Evolutionary conservation across 2,113 vertebrate genomes (phyloP), one percentile per base, ranked within the genome.

Genomic region (Glaucidium brasilianum): DNA sequence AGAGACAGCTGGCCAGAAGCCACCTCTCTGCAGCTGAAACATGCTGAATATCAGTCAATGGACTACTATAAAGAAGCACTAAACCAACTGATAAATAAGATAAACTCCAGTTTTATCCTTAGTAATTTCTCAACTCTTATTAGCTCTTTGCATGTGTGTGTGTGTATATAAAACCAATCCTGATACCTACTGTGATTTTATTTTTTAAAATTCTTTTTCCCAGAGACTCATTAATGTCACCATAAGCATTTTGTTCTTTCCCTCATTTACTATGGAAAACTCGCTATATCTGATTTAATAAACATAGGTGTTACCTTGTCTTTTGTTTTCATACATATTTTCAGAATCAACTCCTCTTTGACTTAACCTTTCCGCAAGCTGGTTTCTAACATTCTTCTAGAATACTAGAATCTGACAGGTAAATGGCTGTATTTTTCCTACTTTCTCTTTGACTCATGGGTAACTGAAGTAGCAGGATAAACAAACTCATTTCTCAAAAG

Each of bases 1-100:
- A 97, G 66, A 86, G 91, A 80, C 88, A 97, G 95, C 94, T 98
- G 96, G 94, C 96, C 88, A 92, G 90, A 67, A 96, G 93, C 92
- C 92, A 96, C 64, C 86, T 92, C 90, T 96, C 82, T 94, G 91
- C 85, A 90, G 88, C 82, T 94, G 39, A 95, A 94, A 95, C 90
- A 77, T 10, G 83, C 91, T 79, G 92, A 86, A n/a, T 53, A 68
- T 27, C 96, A 96, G 83, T 88, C 96, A 0, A 68, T 12, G 34
- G 53, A 81, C 91, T 83, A 85, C 52, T 53, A 39, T 18, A 77
- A 82, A 74, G 77, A 4, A 88, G 35, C 35, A 58, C 41, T 58
- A 76, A 92, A 87, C 87, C 19, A 91, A 92, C 92, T 19, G 15
- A 91, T n/a, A 84, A 55, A 29, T 55, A 69, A 63, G 35, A 88